phyloP scores from a whole-genome alignment of 2,888 invertebrate genomes.

The Drosophila rellima region DNA sequence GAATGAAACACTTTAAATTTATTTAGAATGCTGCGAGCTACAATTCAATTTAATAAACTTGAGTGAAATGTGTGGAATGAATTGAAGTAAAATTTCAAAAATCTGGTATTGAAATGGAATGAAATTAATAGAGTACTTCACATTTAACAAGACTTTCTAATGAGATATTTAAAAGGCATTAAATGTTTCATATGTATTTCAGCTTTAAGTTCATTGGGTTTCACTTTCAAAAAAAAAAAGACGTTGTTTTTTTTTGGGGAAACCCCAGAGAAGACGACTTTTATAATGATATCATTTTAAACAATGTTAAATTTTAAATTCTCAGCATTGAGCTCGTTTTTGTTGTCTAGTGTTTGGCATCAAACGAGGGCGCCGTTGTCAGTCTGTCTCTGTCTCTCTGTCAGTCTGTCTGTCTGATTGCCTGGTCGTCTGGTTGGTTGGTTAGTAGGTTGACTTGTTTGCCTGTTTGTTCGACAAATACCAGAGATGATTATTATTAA shows the following conservation, averaged over 20 bases:
- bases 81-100: too few relatives aligned
- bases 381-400: constrained; percentile 26
- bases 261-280: neutral
- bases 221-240: neutral
- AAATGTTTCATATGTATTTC: neutral
- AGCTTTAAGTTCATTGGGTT: neutral
- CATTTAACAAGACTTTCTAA: neutral
- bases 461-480: constrained; percentile 65
- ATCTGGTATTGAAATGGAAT: too few relatives aligned
- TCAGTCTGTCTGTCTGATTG: constrained; percentile 4
- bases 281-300: neutral
- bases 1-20: too few relatives aligned
- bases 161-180: too few relatives aligned
- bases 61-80: too few relatives aligned
- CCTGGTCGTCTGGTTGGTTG: constrained; percentile 56
- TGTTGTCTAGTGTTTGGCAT: constrained; percentile 45
- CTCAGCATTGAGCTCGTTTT: neutral
- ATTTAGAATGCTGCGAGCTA: too few relatives aligned
- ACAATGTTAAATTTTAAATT: too few relatives aligned
- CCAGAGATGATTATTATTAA: constrained; percentile 58
- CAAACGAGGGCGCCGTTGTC: constrained; percentile 48
- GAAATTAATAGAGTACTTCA: too few relatives aligned
- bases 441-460: constrained; percentile 61
- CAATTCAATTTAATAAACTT: too few relatives aligned
- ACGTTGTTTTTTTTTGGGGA: neutral